Base-by-base conservation (phyloP, 2,797 vertebrate species). In the Hypotaenidia okinawae region DNA sequence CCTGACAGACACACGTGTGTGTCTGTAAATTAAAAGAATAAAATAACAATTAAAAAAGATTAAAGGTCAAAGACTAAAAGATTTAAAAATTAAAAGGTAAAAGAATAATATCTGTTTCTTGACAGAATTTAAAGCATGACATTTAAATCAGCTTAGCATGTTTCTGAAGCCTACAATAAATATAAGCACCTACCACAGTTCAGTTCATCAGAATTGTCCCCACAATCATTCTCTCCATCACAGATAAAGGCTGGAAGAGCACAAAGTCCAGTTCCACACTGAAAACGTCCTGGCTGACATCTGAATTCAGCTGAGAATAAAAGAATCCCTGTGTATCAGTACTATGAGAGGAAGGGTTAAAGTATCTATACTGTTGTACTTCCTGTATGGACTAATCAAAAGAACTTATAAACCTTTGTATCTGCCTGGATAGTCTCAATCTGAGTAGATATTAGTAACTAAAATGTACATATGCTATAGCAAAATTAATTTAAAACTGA, bases 181-280 rank as follows among this genome's bases (percentile, higher is more conserved):
- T 43, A 43, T 55, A 81, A 91, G n/a, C 77, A 95, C 98, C 96
- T 98, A 99, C 99, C 99, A 81, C 99, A 99, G 96, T 99, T 99
- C 94, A 99, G 98, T 89, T 99, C 99, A 68, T 99, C 99, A 9
- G 99, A 99, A 96, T 99, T 99, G 97, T 99, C 99, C 70, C 99
- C 99, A 91, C 99, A 99, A 52, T 99, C 99, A 13, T 99, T 99
- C 96, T 99, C 99, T 91, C 99, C 99, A 54, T 99, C 99, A 85
- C 99, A 99, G 97, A 99, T 99, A 96, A 99, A 99, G 52, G 99
- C 99, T 33, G 99, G 99, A 30, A 99, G 98, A 47, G 99, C 99
- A 93, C 99, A 99, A 69, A 99, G 99, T 61, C 99, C 99, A 19
- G 99, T 99, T 85, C 99, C 99, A 64, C 99, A 99, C 96, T 99